Evolutionary conservation across 2,888 invertebrate species (phyloP), one percentile per base, ranked within the genome.

Genomic region (Hybos culiciformis): DNA sequence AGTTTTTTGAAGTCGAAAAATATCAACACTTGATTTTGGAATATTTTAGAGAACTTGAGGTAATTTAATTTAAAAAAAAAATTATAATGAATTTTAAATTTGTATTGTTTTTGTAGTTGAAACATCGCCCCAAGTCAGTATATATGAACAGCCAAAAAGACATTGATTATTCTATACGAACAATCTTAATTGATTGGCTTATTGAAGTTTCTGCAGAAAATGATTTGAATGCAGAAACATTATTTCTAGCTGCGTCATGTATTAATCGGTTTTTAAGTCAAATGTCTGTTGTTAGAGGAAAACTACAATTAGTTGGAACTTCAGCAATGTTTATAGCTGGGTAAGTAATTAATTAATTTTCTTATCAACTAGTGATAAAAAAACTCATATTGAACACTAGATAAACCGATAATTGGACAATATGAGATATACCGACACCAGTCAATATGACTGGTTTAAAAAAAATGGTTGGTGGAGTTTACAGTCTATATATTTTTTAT

Each of bases 181-280:
- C 86, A 26, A 91, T 96, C 56, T 74, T 98, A 36, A 82, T 97
- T 11, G 97, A 97, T 67, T 98, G 97, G 97, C 70, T 97, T 43
- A 91, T 94, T 1, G 97, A 98, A 69, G 97, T 98, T 14, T 82
- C 85, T 12, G 90, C 90, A 62, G 96, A 97, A 66, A 97, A 96
- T 67, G 80, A 81, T 53, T 73, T 96, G 51, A 83, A 90, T 56
- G 80, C 81, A 36, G 94, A 96, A 69, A 96, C 97, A 0, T 68
- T 97, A 17, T 93, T 90, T 64, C 71, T 97, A 47, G 84, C 94
- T 15, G 84, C 96, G 29, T 87, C 87, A 41, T 93, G 90, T 61
- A 85, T 97, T 46, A 97, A 98, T 66, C 75, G 96, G 48, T 94
- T 96, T 65, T 72, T 97, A 39, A 93, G 93, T 39, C 82, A 81